Evolutionary conservation across 1,140 invertebrate genomes (phyloP).

Genomic region (Drosophila athabasca): DNA sequence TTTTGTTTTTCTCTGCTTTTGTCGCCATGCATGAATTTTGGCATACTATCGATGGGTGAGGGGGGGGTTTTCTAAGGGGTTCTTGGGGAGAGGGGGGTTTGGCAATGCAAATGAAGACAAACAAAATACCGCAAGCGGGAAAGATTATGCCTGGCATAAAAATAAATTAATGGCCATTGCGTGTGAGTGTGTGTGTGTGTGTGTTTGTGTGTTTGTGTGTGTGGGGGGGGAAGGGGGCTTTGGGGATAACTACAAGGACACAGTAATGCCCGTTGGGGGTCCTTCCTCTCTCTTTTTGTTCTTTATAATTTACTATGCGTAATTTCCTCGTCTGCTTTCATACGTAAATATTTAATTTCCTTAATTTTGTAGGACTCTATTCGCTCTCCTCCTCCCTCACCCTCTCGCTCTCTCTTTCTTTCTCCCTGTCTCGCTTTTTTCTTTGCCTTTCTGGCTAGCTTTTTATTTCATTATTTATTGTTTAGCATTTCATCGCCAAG

Average conservation of each 20-base stretch:
- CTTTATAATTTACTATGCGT: conserved; percentile 75
- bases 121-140: conserved; percentile 50
- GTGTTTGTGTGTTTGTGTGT: background rate
- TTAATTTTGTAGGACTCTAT: conserved; percentile 51
- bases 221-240: background rate
- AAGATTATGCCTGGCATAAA: conserved; percentile 78
- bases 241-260: conserved; percentile 55
- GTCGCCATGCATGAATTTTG: conserved; percentile 43
- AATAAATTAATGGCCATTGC: conserved; percentile 73
- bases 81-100: no score
- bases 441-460: conserved; percentile 24
- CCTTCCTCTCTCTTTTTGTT: conserved; percentile 42
- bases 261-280: conserved; percentile 54
- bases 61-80: background rate
- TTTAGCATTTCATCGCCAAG: conserved; percentile 71
- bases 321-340: conserved; percentile 67
- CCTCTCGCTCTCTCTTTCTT: background rate
- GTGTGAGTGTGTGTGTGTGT: conserved; percentile 34
- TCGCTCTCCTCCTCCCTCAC: background rate
- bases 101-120: conserved; percentile 55
- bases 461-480: conserved; percentile 79
- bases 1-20: conserved; percentile 41
- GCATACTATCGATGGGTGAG: conserved; percentile 43
- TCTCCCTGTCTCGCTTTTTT: background rate
- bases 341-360: conserved; percentile 80